phyloP scores from a whole-genome alignment of 30 jellyfish, hydroid and myxozoan species.

The Hydractinia symbiolongicarpus region DNA sequence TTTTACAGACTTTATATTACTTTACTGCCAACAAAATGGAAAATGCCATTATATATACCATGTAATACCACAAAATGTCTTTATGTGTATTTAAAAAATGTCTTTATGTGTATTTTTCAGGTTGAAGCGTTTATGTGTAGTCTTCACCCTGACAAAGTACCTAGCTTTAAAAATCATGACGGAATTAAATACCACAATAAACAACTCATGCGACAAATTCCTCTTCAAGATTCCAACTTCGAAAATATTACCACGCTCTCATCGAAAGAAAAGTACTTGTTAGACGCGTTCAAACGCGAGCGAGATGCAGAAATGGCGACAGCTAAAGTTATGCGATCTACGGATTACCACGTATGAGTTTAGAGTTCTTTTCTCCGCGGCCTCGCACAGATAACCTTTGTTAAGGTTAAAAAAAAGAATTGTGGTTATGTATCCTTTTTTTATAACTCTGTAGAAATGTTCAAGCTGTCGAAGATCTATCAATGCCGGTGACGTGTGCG shows the following conservation, averaged over 20 bases:
- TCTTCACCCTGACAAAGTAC: constrained; percentile 64
- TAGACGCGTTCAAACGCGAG: constrained; percentile 53
- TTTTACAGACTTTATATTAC: too few species aligned
- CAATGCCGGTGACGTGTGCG: constrained; percentile 52
- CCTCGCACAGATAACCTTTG: background rate
- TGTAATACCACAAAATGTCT: background rate
- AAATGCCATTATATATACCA: background rate
- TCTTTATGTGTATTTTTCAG: too few species aligned
- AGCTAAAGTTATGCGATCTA: constrained; percentile 87
- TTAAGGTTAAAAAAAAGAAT: background rate
- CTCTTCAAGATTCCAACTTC: constrained; percentile 77
- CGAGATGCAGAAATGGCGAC: constrained; percentile 75
- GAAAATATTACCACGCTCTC: constrained; percentile 60
- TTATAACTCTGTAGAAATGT: constrained; percentile 51
- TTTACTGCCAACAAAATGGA: too few species aligned
- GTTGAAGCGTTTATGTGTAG: constrained; percentile 59
- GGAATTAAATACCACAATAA: constrained; percentile 87
- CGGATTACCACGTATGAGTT: constrained; percentile 57
- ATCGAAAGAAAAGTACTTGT: constrained; percentile 39
- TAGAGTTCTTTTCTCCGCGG: background rate
- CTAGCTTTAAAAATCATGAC: constrained; percentile 65
- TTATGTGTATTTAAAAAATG: background rate
- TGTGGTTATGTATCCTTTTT: background rate
- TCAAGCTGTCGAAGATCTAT: constrained; percentile 52
- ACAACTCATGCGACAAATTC: constrained; percentile 82